Conservation (phyloP, 2,888 invertebrate genomes). For the Keiferia lycopersicella region DNA sequence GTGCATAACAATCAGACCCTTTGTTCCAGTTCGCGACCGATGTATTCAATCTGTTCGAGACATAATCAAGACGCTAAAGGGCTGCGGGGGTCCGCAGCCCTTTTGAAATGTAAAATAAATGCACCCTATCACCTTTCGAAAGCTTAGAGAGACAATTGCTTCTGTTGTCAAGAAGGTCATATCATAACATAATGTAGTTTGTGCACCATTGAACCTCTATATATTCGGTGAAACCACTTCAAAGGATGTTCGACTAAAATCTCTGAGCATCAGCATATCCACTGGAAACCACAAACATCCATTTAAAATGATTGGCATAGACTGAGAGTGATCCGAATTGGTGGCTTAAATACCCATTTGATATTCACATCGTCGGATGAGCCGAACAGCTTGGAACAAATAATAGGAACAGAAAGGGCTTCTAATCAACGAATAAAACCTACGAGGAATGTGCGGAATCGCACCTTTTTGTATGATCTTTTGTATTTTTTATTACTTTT, state of each 20-base stretch:
- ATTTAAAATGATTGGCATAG: slow-evolving; percentile 41
- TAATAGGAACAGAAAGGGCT: too few species aligned
- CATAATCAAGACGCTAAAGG: slow-evolving; percentile 65
- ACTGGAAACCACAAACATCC: slow-evolving; percentile 61
- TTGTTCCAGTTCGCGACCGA: slow-evolving; percentile 64
- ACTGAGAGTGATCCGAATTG: slow-evolving; percentile 71
- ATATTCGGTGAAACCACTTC: slow-evolving; percentile 13
- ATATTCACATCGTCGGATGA: slow-evolving; percentile 69
- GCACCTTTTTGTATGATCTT: too few species aligned
- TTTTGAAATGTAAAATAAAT: slow-evolving; percentile 1
- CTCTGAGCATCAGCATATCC: slow-evolving; percentile 11
- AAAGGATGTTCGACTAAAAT: slow-evolving; percentile 10
- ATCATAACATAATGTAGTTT: too few species aligned
- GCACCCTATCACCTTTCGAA: too few species aligned
- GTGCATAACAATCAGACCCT: slow-evolving; percentile 78
- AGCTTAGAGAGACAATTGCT: too few species aligned
- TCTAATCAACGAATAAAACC: too few species aligned
- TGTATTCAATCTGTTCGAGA: slow-evolving; percentile 73
- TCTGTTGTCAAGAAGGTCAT: too few species aligned
- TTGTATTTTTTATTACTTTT: too few species aligned
- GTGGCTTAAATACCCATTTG: slow-evolving; percentile 73
- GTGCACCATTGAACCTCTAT: too few species aligned
- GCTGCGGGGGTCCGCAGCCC: slow-evolving; percentile 39
- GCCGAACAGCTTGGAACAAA: slow-evolving; percentile 38
- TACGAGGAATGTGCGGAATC: too few species aligned